Percentiles rank a stretch among this genome's conserved stretches.
Conservation (phyloP, 2,888 invertebrate genomes). For the Thysanoteuthis rhombus region DNA sequence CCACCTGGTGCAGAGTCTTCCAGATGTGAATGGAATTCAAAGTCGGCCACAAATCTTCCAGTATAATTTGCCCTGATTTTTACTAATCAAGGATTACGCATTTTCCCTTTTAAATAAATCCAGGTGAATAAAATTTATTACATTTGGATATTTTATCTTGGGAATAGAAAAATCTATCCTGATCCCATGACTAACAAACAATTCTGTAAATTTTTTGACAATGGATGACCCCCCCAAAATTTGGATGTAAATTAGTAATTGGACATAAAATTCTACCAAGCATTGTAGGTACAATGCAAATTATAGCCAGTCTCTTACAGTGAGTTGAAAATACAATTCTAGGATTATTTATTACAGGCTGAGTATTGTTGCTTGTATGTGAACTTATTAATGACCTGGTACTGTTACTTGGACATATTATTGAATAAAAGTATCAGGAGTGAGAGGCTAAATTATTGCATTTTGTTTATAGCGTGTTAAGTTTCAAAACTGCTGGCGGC, state of each 20-base stretch:
- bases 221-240: not conserved
- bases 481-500: not conserved
- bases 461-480: no score
- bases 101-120: not conserved
- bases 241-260: not conserved
- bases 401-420: no score
- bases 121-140: not conserved
- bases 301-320: not conserved
- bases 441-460: no score
- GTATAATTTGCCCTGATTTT: slow-evolving; percentile 1
- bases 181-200: not conserved
- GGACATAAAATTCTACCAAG: not conserved
- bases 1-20: not conserved
- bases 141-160: not conserved
- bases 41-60: not conserved
- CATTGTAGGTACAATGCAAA: not conserved
- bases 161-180: not conserved
- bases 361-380: no score
- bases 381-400: no score
- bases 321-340: not conserved
- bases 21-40: not conserved
- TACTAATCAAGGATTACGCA: not conserved
- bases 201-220: not conserved
- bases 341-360: not conserved
- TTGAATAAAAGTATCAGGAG: no score